phyloP scores from a whole-genome alignment of 30 jellyfish, hydroid and myxozoan species.

The Hydra vulgaris region DNA sequence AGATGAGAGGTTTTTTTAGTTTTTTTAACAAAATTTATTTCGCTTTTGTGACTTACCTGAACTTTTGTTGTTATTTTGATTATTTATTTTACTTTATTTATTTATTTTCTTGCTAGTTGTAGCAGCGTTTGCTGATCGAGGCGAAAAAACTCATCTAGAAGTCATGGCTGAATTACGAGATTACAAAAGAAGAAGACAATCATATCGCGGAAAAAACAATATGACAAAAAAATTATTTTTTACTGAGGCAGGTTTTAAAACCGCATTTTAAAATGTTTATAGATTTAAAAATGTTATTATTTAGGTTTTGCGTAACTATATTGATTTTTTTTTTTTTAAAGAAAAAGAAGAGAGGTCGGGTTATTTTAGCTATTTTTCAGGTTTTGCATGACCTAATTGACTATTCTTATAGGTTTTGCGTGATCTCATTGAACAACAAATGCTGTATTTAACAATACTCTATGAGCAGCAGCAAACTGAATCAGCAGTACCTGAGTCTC shows the following conservation, averaged over 20 bases:
- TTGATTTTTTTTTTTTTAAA: neutral
- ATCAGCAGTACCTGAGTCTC: neutral
- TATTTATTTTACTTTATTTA: neutral
- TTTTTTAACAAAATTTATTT: no score
- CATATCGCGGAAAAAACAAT: constrained; percentile 82
- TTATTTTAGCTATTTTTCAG: no score
- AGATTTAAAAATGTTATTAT: neutral
- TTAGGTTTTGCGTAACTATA: neutral
- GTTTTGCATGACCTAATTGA: neutral
- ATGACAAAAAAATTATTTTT: constrained; percentile 28
- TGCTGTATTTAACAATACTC: constrained; percentile 51
- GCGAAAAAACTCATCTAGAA: constrained; percentile 62
- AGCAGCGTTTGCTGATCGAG: constrained; percentile 30
- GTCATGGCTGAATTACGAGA: constrained; percentile 88
- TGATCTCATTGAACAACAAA: constrained; percentile 82
- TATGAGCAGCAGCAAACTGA: constrained; percentile 12
- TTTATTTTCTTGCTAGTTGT: neutral
- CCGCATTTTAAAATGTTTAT: neutral
- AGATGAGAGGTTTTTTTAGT: constrained; percentile 38
- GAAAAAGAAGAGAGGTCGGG: no score
- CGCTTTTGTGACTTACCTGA: neutral
- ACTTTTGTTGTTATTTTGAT: neutral
- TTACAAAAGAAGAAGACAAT: constrained; percentile 82
- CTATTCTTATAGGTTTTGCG: neutral
- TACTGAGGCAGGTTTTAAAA: no score